These are phyloP conservation scores for Morpho deidamia DNA, from an alignment of 2,888 invertebrate species.

Conservation along the genomic window DNA sequence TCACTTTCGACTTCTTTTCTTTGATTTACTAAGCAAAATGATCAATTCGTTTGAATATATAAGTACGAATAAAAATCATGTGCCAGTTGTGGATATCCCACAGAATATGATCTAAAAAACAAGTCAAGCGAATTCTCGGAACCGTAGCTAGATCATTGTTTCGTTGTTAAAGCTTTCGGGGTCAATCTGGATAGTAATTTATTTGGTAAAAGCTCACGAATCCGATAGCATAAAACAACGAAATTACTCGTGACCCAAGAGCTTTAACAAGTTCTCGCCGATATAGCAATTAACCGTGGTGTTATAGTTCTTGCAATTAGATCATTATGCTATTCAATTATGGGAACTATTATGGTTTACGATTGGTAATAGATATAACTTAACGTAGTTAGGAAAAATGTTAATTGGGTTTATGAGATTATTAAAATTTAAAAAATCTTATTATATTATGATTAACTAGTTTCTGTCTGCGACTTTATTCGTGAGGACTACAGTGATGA, in stretches of 20 bases:
- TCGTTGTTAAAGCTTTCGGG: slow-evolving; percentile 50
- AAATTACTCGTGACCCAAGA: slow-evolving; percentile 27
- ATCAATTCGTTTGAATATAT: background rate
- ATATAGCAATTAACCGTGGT: no score
- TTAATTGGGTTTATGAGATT: no score
- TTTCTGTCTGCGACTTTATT: no score
- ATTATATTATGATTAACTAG: no score
- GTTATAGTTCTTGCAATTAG: no score
- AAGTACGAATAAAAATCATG: background rate
- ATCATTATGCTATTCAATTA: no score
- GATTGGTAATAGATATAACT: no score
- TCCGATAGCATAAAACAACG: slow-evolving; percentile 45
- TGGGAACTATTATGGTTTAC: no score
- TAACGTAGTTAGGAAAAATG: no score
- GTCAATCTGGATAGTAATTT: slow-evolving; percentile 64
- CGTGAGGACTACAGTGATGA: no score
- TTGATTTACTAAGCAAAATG: background rate
- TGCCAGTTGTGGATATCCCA: background rate
- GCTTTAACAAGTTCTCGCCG: background rate
- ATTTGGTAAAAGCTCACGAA: slow-evolving; percentile 43
- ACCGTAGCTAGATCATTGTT: slow-evolving; percentile 39
- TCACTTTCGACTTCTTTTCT: no score
- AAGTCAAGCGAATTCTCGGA: slow-evolving; percentile 17
- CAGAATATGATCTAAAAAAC: slow-evolving; percentile 10
- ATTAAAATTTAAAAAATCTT: no score